Evolutionary conservation across 2,113 vertebrate species (phyloP).

Genomic region (Copsychus sechellarum): DNA sequence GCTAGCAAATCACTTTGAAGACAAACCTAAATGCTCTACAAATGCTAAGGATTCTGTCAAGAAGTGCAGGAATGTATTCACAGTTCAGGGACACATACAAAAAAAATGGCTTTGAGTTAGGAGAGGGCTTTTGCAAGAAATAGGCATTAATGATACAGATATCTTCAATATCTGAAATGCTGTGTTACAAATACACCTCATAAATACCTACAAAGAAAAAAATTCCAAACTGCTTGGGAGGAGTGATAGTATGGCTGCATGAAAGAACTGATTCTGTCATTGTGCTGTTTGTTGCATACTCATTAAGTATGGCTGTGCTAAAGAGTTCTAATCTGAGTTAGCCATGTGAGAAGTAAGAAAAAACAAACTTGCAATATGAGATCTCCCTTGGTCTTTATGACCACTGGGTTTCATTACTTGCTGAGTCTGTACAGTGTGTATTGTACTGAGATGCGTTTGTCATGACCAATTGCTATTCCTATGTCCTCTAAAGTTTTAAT

Average conservation of each 20-base stretch:
- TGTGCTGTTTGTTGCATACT: background rate
- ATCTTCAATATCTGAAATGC: background rate
- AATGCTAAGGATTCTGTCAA: background rate
- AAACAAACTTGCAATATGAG: background rate
- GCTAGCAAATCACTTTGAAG: conserved; percentile 6
- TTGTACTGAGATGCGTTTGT: background rate
- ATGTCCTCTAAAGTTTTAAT: background rate
- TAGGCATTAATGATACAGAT: background rate
- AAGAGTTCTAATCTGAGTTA: background rate
- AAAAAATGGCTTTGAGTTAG: background rate
- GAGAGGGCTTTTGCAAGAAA: background rate
- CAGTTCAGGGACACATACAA: background rate
- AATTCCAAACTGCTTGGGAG: background rate
- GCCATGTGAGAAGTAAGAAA: background rate
- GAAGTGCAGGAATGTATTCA: background rate
- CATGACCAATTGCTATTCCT: background rate
- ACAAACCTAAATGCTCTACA: background rate
- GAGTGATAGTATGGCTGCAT: background rate
- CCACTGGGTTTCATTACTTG: background rate
- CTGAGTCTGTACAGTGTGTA: background rate
- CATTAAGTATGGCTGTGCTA: background rate
- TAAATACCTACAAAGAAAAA: background rate
- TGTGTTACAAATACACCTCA: background rate
- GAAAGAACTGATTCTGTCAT: background rate
- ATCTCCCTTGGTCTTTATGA: background rate